Percentiles rank a stretch among this genome's conserved stretches.
These are phyloP conservation scores for Moxostoma hubbsi DNA, from an alignment of 2,797 vertebrate genomes.

Conservation along the genomic window DNA sequence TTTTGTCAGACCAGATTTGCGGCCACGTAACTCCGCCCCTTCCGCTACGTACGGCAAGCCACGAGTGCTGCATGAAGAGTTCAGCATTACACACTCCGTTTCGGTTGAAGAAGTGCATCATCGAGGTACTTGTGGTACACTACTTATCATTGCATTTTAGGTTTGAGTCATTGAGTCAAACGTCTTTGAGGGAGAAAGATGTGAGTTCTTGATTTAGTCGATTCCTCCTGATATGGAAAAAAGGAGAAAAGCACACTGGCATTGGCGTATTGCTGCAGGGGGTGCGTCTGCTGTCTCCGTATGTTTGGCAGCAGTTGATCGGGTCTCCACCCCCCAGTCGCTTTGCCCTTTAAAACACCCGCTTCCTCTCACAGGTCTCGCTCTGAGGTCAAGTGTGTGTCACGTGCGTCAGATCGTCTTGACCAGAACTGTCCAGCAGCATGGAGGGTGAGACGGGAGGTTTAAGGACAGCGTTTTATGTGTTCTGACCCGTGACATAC, in stretches of 20 bases:
- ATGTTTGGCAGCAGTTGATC: constrained; percentile 2
- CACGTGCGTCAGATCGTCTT: background rate
- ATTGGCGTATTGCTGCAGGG: background rate
- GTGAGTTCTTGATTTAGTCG: background rate
- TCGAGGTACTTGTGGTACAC: no score
- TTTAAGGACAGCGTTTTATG: constrained; percentile 11
- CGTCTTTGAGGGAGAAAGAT: no score
- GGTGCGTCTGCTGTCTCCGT: background rate
- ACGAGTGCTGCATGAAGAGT: no score
- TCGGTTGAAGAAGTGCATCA: no score
- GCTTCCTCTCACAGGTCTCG: constrained; percentile 21
- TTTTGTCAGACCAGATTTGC: no score
- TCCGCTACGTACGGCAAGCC: no score
- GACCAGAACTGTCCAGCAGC: background rate
- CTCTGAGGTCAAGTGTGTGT: constrained; percentile 28
- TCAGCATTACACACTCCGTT: no score
- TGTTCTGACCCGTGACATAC: constrained; percentile 8
- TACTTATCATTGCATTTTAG: no score
- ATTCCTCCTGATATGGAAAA: background rate
- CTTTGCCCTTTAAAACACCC: constrained; percentile 39
- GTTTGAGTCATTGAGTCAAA: no score
- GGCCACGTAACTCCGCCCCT: no score
- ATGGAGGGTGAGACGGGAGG: background rate
- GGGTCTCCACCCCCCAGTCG: constrained; percentile 1
- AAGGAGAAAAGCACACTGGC: background rate